Conservation (phyloP, 2,113 vertebrate genomes). For the Erinaceus europaeus region DNA sequence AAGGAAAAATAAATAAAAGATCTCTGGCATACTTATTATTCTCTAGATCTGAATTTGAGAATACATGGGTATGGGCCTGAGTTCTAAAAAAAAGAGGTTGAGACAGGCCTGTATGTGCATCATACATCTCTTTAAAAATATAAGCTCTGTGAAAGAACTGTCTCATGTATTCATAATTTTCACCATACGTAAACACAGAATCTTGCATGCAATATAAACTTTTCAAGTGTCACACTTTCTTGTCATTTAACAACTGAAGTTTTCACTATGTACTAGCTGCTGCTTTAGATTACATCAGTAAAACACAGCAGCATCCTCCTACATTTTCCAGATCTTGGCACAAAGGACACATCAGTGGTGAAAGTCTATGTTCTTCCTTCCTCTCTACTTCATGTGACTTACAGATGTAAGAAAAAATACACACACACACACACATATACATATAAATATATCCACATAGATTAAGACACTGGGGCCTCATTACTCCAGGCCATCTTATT, state of each 20-base stretch:
- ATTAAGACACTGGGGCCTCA: too few species aligned
- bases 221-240: background rate
- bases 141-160: background rate
- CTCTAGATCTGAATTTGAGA: constrained; percentile 12
- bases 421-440: too few species aligned
- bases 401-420: too few species aligned
- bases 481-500: too few species aligned
- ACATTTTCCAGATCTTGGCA: background rate
- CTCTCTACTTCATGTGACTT: background rate
- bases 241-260: background rate
- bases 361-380: background rate
- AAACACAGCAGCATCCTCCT: background rate
- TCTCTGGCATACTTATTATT: background rate
- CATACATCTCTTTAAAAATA: background rate
- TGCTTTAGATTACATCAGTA: constrained; percentile 10
- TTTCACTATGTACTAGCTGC: background rate
- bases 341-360: background rate
- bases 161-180: background rate
- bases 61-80: background rate
- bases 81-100: background rate
- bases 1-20: background rate
- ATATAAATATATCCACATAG: too few species aligned
- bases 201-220: background rate
- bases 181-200: background rate
- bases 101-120: background rate